Evolutionary conservation across 2,113 vertebrate species (phyloP).

Genomic region (Struthidea cinerea): DNA sequence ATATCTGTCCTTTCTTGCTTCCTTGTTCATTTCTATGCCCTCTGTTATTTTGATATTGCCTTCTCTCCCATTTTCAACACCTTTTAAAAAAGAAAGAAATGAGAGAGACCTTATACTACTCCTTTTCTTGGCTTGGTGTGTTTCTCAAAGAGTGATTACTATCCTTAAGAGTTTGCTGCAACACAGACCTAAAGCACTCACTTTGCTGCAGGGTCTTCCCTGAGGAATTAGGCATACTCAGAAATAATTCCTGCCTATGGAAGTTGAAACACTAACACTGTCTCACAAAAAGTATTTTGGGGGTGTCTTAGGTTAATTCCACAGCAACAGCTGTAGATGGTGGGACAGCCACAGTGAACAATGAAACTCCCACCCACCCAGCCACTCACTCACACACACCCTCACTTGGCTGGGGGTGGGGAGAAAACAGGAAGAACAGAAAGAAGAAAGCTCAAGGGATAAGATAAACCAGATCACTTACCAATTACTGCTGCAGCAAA

Average conservation of each 20-base stretch:
- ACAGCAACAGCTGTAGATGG: background rate
- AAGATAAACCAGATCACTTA: background rate
- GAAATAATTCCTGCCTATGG: background rate
- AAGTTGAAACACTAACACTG: background rate
- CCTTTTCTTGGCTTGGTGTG: background rate
- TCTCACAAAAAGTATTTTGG: background rate
- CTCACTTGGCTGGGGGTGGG: background rate
- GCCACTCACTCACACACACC: background rate
- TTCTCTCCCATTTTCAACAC: background rate
- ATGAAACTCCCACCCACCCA: background rate
- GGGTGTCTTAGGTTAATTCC: background rate
- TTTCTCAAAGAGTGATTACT: background rate
- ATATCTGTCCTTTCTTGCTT: background rate
- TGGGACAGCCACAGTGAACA: background rate
- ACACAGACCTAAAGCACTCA: background rate
- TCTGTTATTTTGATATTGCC: background rate
- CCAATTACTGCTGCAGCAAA: background rate
- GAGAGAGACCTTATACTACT: background rate
- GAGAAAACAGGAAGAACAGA: background rate
- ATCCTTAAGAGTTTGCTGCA: background rate
- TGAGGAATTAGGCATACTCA: background rate
- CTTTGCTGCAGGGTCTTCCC: background rate
- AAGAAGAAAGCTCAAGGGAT: background rate
- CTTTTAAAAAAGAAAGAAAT: background rate
- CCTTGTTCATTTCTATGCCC: background rate